A percentile compares a stretch with the other conserved stretches of the same genome.
These are phyloP conservation scores for Perca fluviatilis DNA, from an alignment of 2,113 vertebrate genomes.

Conservation along the genomic window DNA sequence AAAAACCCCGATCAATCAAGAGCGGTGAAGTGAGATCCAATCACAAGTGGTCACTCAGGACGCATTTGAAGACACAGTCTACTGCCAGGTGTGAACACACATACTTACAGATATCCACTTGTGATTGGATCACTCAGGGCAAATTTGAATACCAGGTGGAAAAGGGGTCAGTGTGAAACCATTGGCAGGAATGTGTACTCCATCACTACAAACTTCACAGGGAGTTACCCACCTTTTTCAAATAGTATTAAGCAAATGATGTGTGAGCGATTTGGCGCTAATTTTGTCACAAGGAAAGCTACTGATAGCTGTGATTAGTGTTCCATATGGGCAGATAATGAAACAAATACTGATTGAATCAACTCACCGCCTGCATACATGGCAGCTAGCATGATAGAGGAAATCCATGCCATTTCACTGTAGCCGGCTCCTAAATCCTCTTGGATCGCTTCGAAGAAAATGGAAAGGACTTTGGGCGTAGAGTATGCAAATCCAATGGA, in stretches of 20 bases:
- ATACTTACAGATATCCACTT: no score
- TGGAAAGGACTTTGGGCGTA: constrained; percentile 87
- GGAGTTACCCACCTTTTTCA: background rate
- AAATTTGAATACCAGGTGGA: no score
- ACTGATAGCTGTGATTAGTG: background rate
- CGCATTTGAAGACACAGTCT: no score
- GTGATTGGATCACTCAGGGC: no score
- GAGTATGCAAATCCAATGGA: constrained; percentile 88
- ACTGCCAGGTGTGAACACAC: no score
- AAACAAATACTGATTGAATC: constrained; percentile 2
- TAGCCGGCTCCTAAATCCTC: constrained; percentile 84
- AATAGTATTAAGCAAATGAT: background rate
- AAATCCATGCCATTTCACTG: constrained; percentile 86
- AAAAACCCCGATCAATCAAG: no score
- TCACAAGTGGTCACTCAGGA: no score
- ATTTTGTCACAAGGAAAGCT: background rate
- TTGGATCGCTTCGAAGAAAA: constrained; percentile 90
- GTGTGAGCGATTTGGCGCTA: background rate
- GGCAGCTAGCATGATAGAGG: constrained; percentile 87
- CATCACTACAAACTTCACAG: no score
- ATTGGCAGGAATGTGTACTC: no score
- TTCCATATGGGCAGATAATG: background rate
- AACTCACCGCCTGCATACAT: constrained; percentile 88
- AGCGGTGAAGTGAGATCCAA: no score
- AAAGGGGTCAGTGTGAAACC: no score